Evolutionary conservation across 1,140 invertebrate species (phyloP).

Genomic region (Lasaia peninsularis): DNA sequence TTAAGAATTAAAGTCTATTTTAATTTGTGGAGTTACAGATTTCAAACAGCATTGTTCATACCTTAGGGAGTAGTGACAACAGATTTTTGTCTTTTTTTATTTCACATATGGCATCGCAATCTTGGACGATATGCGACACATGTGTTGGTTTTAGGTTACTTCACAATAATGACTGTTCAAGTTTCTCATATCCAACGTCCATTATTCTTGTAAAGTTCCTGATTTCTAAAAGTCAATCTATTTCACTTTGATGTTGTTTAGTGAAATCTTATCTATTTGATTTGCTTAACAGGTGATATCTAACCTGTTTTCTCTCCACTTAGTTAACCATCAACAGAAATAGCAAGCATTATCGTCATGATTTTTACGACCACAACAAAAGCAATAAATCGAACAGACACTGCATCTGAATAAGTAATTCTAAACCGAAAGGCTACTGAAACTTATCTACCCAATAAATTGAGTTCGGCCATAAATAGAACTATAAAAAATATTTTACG

Average conservation of each 20-base stretch:
- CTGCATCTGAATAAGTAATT: slow-evolving; percentile 50
- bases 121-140: slow-evolving; percentile 73
- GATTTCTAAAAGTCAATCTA: slow-evolving; percentile 53
- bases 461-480: slow-evolving; percentile 63
- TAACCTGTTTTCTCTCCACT: slow-evolving; percentile 36
- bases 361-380: slow-evolving; percentile 52
- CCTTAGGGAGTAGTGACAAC: slow-evolving; percentile 70
- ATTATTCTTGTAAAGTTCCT: slow-evolving; percentile 37
- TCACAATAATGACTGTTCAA: slow-evolving; percentile 66
- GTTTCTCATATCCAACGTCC: slow-evolving; percentile 59
- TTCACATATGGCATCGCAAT: slow-evolving; percentile 75
- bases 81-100: slow-evolving; percentile 72
- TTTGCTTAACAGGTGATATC: slow-evolving; percentile 50
- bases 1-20: slow-evolving; percentile 41
- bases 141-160: slow-evolving; percentile 73
- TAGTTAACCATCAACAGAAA: slow-evolving; percentile 36
- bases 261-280: slow-evolving; percentile 38
- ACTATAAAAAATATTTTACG: slow-evolving; percentile 73
- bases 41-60: slow-evolving; percentile 63
- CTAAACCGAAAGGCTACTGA: slow-evolving; percentile 59
- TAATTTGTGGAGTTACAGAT: slow-evolving; percentile 24
- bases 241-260: slow-evolving; percentile 61
- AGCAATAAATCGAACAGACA: slow-evolving; percentile 41
- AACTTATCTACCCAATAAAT: slow-evolving; percentile 70
- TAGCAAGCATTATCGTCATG: slow-evolving; percentile 35